phyloP scores from a whole-genome alignment of 30 jellyfish, hydroid and myxozoan species.

The Aurelia sp. region DNA sequence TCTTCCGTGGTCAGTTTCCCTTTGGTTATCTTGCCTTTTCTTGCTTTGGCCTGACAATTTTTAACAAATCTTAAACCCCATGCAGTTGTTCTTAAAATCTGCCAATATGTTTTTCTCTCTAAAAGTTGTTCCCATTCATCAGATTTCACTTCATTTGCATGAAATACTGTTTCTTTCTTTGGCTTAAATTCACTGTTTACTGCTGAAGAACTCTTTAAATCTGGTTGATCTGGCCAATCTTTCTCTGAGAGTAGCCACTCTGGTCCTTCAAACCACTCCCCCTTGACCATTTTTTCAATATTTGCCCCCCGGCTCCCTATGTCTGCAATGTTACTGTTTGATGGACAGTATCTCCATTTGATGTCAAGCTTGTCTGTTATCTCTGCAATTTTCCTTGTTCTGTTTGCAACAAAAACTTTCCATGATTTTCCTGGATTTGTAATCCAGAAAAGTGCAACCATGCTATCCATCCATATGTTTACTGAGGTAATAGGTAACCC shows the following conservation, averaged over 20 bases:
- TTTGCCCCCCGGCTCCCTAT: conserved; percentile 36
- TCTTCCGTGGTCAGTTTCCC: conserved; percentile 39
- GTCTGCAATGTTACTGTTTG: conserved; percentile 16
- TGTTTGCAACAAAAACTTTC: conserved; percentile 21
- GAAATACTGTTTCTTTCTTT: conserved; percentile 5
- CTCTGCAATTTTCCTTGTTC: conserved; percentile 27
- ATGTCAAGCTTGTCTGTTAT: too few species aligned
- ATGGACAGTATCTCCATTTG: not conserved
- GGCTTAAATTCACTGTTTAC: conserved; percentile 2
- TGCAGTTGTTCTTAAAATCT: conserved; percentile 10
- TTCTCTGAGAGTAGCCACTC: too few species aligned
- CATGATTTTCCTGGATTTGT: conserved; percentile 4
- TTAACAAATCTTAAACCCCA: conserved; percentile 23
- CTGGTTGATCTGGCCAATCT: too few species aligned
- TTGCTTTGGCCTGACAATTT: conserved; percentile 1
- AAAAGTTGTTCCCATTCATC: conserved; percentile 30
- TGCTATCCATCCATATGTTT: conserved; percentile 30
- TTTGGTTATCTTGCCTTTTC: not conserved
- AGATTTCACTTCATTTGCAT: conserved; percentile 8
- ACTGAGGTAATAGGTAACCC: conserved; percentile 10
- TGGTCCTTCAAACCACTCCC: too few species aligned
- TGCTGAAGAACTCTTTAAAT: too few species aligned
- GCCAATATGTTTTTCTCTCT: conserved; percentile 22
- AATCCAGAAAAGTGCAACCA: conserved; percentile 24
- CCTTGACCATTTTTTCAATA: too few species aligned